Percentiles rank a stretch among this genome's conserved stretches.
phyloP scores from a whole-genome alignment of 2,888 invertebrate species.

The Heliconius sara region DNA sequence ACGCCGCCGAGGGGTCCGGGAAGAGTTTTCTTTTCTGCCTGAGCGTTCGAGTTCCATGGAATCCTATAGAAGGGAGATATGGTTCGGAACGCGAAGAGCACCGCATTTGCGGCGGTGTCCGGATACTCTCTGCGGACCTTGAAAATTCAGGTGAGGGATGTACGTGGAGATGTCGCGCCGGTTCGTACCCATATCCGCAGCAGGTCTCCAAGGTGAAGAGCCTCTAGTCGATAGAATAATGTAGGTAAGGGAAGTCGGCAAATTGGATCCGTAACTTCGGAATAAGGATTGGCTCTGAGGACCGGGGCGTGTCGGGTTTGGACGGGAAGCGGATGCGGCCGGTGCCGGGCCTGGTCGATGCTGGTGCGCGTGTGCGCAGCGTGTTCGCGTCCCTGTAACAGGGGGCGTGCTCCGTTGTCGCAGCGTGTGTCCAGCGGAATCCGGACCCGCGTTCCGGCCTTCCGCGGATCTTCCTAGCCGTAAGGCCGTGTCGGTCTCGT shows the following conservation, averaged over 20 bases:
- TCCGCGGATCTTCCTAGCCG: constrained; percentile 55
- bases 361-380: constrained; percentile 24
- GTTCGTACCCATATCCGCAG: constrained; percentile 88
- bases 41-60: constrained; percentile 77
- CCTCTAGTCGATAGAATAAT: constrained; percentile 82
- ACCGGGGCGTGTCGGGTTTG: constrained; percentile 84
- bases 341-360: constrained; percentile 51
- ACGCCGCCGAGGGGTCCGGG: too few species aligned
- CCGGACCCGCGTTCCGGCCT: constrained; percentile 55
- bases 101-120: constrained; percentile 59
- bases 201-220: constrained; percentile 90
- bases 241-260: constrained; percentile 82
- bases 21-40: constrained; percentile 75
- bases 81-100: constrained; percentile 73
- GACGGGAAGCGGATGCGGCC: constrained; percentile 57
- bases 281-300: constrained; percentile 74
- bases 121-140: constrained; percentile 65
- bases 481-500: constrained; percentile 58
- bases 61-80: constrained; percentile 79
- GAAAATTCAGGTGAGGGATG: constrained; percentile 54
- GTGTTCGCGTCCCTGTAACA: constrained; percentile 39
- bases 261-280: constrained; percentile 76
- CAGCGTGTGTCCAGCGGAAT: constrained; percentile 41
- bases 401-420: constrained; percentile 31
- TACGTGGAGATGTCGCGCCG: constrained; percentile 65